Conservation (phyloP, 2,113 vertebrate species). For the Dasyornis broadbenti region DNA sequence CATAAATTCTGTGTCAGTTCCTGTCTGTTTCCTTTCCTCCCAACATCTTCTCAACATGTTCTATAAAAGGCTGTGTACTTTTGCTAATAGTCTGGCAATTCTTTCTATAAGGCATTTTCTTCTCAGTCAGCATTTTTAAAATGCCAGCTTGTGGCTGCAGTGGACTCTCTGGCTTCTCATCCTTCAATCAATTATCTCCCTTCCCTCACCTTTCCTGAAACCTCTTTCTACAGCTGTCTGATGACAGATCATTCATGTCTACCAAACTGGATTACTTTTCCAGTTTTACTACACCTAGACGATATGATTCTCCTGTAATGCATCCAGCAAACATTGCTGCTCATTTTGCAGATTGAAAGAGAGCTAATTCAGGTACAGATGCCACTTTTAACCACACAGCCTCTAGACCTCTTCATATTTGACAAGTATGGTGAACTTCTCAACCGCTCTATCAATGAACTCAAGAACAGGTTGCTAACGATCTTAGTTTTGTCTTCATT, state of each 20-base stretch:
- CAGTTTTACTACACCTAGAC: not conserved
- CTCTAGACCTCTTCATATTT: not conserved
- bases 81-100: not conserved
- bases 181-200: not conserved
- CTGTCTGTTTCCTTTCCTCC: not conserved
- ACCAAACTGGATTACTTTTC: not conserved
- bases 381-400: not conserved
- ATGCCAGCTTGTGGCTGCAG: not conserved
- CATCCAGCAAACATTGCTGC: not conserved
- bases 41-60: not conserved
- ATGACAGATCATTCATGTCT: not conserved
- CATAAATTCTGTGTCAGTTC: not conserved
- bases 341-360: not conserved
- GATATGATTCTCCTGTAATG: not conserved
- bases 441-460: not conserved
- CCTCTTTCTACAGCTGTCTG: not conserved
- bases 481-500: not conserved
- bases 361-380: not conserved
- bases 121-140: not conserved
- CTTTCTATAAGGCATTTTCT: not conserved
- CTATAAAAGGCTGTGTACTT: not conserved
- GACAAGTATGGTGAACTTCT: not conserved
- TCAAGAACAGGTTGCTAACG: not conserved
- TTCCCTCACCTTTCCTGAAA: not conserved
- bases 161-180: not conserved